phyloP scores from a whole-genome alignment of 2,797 vertebrate species.

The Botia almorhae region DNA sequence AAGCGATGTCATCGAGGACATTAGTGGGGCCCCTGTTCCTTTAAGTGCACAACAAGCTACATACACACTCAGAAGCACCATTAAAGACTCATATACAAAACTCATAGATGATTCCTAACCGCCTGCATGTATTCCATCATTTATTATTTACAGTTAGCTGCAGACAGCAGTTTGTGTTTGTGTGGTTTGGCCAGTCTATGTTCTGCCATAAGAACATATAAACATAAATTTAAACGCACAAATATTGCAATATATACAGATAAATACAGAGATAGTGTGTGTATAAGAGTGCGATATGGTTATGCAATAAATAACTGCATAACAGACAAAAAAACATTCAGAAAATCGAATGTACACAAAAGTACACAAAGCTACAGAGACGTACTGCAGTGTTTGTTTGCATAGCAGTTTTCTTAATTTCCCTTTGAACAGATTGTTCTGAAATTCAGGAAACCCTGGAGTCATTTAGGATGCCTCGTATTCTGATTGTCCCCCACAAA shows the following conservation, averaged over 20 bases:
- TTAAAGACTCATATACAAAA: neutral
- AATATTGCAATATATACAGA: too few relatives aligned
- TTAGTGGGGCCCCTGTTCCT: neutral
- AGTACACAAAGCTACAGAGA: neutral
- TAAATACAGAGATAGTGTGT: too few relatives aligned
- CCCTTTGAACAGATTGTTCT: slow-evolving; percentile 27
- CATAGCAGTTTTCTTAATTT: slow-evolving; percentile 21
- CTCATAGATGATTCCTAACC: too few relatives aligned
- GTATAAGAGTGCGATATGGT: too few relatives aligned
- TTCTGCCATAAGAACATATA: neutral
- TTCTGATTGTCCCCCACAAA: slow-evolving; percentile 21
- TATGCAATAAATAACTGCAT: too few relatives aligned
- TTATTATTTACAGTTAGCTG: slow-evolving; percentile 4
- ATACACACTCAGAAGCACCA: neutral
- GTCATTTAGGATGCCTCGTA: slow-evolving; percentile 40
- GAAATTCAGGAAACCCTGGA: slow-evolving; percentile 44
- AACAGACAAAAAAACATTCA: too few relatives aligned
- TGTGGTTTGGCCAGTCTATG: neutral
- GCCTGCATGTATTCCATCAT: neutral
- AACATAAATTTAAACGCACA: too few relatives aligned
- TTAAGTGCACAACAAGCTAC: slow-evolving; percentile 5
- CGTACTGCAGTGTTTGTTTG: slow-evolving; percentile 10
- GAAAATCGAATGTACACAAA: neutral
- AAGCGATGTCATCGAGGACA: neutral
- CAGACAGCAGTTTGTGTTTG: slow-evolving; percentile 35